phyloP scores from a whole-genome alignment of 2,113 vertebrate genomes.

The Mustela nigripes region DNA sequence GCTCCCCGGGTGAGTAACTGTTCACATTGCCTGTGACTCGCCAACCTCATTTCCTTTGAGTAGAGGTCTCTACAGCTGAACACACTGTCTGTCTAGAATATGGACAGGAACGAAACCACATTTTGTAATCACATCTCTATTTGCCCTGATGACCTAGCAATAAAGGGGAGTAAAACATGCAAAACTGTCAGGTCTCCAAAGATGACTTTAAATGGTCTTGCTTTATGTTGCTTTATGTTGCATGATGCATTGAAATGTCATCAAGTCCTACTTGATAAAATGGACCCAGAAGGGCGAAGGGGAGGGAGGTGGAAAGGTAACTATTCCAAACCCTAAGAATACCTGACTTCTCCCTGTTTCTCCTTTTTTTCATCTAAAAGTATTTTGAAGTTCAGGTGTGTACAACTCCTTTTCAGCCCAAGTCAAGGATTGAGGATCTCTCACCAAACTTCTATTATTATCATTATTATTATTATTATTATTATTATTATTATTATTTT shows the following conservation, averaged over 20 bases:
- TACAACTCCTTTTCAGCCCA: not conserved
- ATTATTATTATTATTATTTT: no score
- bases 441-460: not conserved
- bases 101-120: not conserved
- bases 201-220: not conserved
- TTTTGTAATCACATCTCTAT: conserved; percentile 37
- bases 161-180: not conserved
- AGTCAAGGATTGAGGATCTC: not conserved
- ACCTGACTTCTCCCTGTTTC: not conserved
- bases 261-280: conserved; percentile 25
- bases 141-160: not conserved
- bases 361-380: not conserved
- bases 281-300: not conserved
- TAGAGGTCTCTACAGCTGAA: not conserved
- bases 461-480: no score
- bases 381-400: not conserved
- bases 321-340: not conserved
- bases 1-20: not conserved
- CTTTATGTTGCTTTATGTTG: not conserved
- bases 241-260: not conserved
- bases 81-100: not conserved
- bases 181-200: not conserved
- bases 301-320: not conserved
- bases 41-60: not conserved
- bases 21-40: not conserved